Evolutionary conservation across 2,888 invertebrate genomes (phyloP), one percentile per base, ranked within the genome.

Genomic region (Heliothis peltigera): DNA sequence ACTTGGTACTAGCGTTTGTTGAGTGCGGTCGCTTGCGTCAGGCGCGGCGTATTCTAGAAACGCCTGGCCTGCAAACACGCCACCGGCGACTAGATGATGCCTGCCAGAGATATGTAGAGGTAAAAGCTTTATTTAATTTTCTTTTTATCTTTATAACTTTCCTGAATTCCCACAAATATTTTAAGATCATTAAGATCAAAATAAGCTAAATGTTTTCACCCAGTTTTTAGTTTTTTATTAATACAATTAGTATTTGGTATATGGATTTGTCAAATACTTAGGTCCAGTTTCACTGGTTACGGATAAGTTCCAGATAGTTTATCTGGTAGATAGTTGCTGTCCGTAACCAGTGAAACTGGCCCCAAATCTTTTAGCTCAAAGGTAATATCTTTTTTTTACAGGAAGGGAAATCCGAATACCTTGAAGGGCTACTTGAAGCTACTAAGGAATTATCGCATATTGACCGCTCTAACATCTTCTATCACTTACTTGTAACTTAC

Each of bases 41-140:
- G 87, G 98, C 98, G 0, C 95, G 97, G 28, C 97, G 97, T 84
- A 98, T 98, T 64, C 92, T 98, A 2, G 97, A 98, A 93, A 98
- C 98, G 0, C 98, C 98, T 0, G 98, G 98, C 0, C 89, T 98
- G 67, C 96, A 97, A 72, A 96, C 96, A 0, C 91, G 96, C 28
- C 96, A 96, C 44, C 95, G 96, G 18, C 95, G 97, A 42, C 94
- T 98, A 7, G 96, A 96, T 62, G 92, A 88, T 21, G 96, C 96
- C 5, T 97, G 97, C 84, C 96, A 96, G 83, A 92, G 96, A 78
- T 96, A 96, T 77, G 93, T 92, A 32, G 89, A 93, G 87, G 95
- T 94, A 79, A 55, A 25, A 10, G 15, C 43, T 17, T 65, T 22
- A 4, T 28, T 49, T 28, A 8, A n/a, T n/a, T n/a, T n/a, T n/a